Evolutionary conservation across 2,797 vertebrate genomes (phyloP), one percentile per base, ranked within the genome.

Genomic region (Diglossa cyanea): DNA sequence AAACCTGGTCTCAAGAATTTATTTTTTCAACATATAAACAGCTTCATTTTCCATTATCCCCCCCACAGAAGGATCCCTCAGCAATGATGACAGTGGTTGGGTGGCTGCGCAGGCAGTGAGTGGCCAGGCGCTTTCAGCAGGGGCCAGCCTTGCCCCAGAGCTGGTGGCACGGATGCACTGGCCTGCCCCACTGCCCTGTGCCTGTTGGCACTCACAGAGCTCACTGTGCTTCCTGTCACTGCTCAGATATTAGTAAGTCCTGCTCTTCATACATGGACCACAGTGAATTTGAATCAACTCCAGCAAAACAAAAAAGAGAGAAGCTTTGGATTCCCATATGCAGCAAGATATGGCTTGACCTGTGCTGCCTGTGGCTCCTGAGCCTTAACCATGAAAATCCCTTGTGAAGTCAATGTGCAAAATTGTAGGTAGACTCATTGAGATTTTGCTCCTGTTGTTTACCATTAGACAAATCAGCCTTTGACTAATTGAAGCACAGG

Each of bases 201-300:
- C 71, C 70, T 72, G 45, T 63, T 62, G 92, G 44, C 85, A 62
- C 75, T 70, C 33, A 0, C 44, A 72, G 68, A 51, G 68, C 65
- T 61, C 65, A 17, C 37, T 33, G 42, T 63, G 50, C 18, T 89
- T 94, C 85, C 81, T 86, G 33, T 47, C 92, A 91, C 67, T 81
- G 26, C 26, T 40, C 78, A 89, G 61, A 60, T 78, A 6, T 91
- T 86, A 75, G 18, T 79, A 76, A 66, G 45, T 84, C 88, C 95
- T 95, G 87, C 62, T 93, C 65, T n/a, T 96, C 88, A 73, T 47
- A 85, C 85, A 72, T 61, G 75, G 88, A 87, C 71, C 78, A 83
- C 90, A 83, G 53, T 26, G 54, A 89, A 85, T 70, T 92, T 93
- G 92, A 93, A 94, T 80, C 86, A 80, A 80, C 65, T 94, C 61